Percentiles rank a stretch among this genome's conserved stretches.
Conservation (phyloP, 2,797 vertebrate species). For the Muraenolepis orangiensis region DNA sequence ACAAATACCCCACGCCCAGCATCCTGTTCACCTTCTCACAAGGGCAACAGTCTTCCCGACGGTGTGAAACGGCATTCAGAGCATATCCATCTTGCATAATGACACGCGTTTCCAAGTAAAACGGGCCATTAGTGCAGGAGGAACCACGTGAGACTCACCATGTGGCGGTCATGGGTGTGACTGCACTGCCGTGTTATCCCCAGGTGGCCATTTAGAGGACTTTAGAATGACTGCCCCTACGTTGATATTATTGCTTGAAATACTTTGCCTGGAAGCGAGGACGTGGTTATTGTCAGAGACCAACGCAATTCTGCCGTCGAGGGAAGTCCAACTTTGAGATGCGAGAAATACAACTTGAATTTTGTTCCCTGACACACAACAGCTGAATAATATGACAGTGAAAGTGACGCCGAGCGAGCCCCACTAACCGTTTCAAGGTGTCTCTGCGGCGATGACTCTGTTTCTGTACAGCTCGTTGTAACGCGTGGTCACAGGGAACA, state of each 20-base stretch:
- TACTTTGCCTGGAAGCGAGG: no score
- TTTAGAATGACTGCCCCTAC: no score
- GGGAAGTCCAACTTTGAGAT: background rate
- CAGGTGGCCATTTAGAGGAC: background rate
- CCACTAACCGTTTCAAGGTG: background rate
- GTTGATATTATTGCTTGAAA: no score
- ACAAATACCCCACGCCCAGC: background rate
- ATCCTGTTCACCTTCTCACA: background rate
- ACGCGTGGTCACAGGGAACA: background rate
- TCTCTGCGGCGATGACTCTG: background rate
- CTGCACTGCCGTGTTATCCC: background rate
- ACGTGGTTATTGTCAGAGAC: background rate
- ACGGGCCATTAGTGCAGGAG: background rate
- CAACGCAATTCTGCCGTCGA: background rate
- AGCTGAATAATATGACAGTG: background rate
- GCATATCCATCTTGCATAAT: background rate
- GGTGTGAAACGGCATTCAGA: background rate
- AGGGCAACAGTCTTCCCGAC: background rate
- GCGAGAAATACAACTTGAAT: background rate
- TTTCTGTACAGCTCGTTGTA: background rate
- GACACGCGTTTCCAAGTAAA: background rate
- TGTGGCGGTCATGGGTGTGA: background rate
- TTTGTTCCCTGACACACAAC: background rate
- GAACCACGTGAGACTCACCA: background rate
- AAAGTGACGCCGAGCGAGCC: background rate